Conservation (phyloP, 2,113 vertebrate species). For the Potamarius usumacintae region DNA sequence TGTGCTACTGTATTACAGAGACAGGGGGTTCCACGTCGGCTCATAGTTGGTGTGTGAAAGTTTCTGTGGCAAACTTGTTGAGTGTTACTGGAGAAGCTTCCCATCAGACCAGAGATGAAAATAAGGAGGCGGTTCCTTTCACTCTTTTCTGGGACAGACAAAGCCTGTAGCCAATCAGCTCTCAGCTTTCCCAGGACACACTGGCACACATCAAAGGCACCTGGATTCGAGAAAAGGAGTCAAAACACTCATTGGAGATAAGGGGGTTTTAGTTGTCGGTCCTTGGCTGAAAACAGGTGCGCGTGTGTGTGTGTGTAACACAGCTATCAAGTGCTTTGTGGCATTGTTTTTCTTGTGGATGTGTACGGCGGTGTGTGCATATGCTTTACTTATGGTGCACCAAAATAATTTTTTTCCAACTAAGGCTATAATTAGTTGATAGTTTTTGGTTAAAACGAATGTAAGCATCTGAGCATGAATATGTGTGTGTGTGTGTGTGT, state of each 20-base stretch:
- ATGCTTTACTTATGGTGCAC: background rate
- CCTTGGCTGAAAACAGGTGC: too few species aligned
- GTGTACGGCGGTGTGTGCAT: background rate
- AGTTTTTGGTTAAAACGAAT: background rate
- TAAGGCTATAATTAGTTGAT: too few species aligned
- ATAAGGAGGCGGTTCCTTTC: conserved; percentile 58
- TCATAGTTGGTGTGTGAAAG: conserved; percentile 15
- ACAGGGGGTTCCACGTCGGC: conserved; percentile 16
- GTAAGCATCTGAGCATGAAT: too few species aligned
- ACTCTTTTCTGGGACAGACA: conserved; percentile 64
- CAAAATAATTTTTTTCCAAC: background rate
- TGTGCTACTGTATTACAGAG: conserved; percentile 34
- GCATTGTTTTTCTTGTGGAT: background rate
- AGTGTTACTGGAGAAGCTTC: conserved; percentile 43
- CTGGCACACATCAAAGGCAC: conserved; percentile 64
- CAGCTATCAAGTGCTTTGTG: background rate
- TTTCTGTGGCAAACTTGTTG: conserved; percentile 14
- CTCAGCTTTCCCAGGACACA: conserved; percentile 68
- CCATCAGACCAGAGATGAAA: conserved; percentile 60
- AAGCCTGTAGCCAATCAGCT: conserved; percentile 68
- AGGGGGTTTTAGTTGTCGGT: background rate
- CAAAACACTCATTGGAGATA: background rate
- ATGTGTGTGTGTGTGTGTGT: too few species aligned
- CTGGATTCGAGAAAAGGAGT: conserved; percentile 45
- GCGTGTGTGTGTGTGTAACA: too few species aligned